Evolutionary conservation across 2,113 vertebrate genomes (phyloP).

Genomic region (Oreochromis spilurus): DNA sequence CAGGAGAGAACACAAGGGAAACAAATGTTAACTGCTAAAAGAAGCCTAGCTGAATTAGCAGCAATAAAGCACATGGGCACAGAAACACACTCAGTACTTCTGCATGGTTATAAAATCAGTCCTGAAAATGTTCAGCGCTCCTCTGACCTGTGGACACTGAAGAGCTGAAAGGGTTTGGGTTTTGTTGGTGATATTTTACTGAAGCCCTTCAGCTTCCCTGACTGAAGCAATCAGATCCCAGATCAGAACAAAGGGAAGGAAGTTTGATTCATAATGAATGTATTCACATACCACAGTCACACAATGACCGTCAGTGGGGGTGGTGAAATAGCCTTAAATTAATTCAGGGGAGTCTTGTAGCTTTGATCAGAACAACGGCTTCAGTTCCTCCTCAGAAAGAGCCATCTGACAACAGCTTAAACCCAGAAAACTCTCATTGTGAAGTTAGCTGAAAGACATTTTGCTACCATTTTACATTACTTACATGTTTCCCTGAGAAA

Average conservation of each 20-base stretch:
- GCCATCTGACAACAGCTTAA: not conserved
- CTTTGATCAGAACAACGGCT: not conserved
- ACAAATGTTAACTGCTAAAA: not conserved
- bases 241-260: not conserved
- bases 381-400: not conserved
- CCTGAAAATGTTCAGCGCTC: not conserved
- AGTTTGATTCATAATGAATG: not conserved
- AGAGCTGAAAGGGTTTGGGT: not conserved
- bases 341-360: not conserved
- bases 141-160: not conserved
- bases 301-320: not conserved
- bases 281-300: not conserved
- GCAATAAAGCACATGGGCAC: not conserved
- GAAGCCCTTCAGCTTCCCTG: not conserved
- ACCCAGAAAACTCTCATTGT: not conserved
- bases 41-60: not conserved
- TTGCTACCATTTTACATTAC: not conserved
- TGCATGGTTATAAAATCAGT: not conserved
- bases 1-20: accelerated
- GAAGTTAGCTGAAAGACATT: not conserved
- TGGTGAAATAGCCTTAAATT: not conserved
- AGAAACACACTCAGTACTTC: not conserved
- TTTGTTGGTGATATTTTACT: not conserved
- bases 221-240: not conserved
- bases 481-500: not conserved